These are phyloP conservation scores for Kryptolebias ocellatus DNA, from an alignment of 2,797 vertebrate species.

Conservation along the genomic window DNA sequence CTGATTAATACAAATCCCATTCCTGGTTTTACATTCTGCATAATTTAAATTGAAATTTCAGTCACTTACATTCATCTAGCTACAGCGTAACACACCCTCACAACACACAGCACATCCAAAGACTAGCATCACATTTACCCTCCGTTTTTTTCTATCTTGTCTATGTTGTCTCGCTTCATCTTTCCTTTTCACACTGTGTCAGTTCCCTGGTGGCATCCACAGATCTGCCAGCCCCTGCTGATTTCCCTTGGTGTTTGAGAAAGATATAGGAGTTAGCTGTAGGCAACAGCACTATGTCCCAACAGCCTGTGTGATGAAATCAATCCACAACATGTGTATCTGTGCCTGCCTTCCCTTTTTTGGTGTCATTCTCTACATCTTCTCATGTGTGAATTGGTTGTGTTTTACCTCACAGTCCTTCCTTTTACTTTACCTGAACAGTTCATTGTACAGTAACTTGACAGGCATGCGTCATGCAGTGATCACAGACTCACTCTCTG, in stretches of 20 bases:
- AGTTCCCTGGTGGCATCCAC: slow-evolving; percentile 46
- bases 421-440: background rate
- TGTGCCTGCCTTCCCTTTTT: slow-evolving; percentile 1
- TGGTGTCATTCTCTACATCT: slow-evolving; percentile 4
- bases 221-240: slow-evolving; percentile 48
- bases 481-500: slow-evolving; percentile 13
- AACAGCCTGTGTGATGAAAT: slow-evolving; percentile 49
- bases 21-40: slow-evolving; percentile 36
- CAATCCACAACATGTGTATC: slow-evolving; percentile 44
- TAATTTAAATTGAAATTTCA: slow-evolving; percentile 37
- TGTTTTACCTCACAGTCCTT: slow-evolving; percentile 18
- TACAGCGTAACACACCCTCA: background rate
- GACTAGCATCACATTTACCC: slow-evolving; percentile 34
- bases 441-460: slow-evolving; percentile 3
- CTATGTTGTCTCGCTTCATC: slow-evolving; percentile 46
- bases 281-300: slow-evolving; percentile 27
- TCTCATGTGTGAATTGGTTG: slow-evolving; percentile 16
- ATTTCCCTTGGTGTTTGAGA: slow-evolving; percentile 67
- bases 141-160: slow-evolving; percentile 6
- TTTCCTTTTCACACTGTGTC: slow-evolving; percentile 41
- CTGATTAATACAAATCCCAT: slow-evolving; percentile 57
- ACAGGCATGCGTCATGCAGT: background rate
- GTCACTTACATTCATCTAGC: background rate
- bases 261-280: slow-evolving; percentile 50
- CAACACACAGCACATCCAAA: background rate